Evolutionary conservation across 2,113 vertebrate genomes (phyloP), one percentile per base, ranked within the genome.

Genomic region (Hemichromis elongatus): DNA sequence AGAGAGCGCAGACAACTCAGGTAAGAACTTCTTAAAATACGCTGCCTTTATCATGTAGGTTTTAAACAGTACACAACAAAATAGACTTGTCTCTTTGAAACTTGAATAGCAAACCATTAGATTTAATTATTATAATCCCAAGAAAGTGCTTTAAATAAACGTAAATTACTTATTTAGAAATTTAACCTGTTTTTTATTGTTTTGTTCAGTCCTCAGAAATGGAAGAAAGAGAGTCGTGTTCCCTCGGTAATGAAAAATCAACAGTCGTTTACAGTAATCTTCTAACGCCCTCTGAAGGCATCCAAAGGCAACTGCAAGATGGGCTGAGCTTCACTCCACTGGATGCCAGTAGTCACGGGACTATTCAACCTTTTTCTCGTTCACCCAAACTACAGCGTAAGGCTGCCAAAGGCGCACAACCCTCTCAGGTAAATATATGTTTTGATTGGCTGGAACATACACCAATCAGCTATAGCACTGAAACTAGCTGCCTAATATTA

Each of bases 311-410:
- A n/a, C 83, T 86, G 79, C 87, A 90, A 86, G 77, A 87, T 2
- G 14, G 16, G 11, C 68, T 63, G 68, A 61, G 55, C 75, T 80
- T 89, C 40, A 54, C 79, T 33, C 70, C 79, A 0, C 80, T 92
- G 86, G 92, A 90, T 37, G 84, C 57, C 9, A 70, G 18, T 12
- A 45, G 21, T 1, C 83, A 88, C n/a, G 1, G 24, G 2, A 73
- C 56, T 1, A 83, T 90, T 18, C 94, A 96, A 83, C 95, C 96
- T 2, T 96, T 93, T 80, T 95, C 94, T 3, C 90, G 92, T 4
- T 96, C 95, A 16, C 96, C 95, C 2, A 94, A 95, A 73, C 85
- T 94, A 8, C 81, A 90, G 66, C 89, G 73, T 70, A 96, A 91
- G 82, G 8, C 80, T 1, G 82, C 78, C n/a, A 59, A 78, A 50